phyloP scores from a whole-genome alignment of 1,140 invertebrate genomes.

The Centruroides sculpturatus region DNA sequence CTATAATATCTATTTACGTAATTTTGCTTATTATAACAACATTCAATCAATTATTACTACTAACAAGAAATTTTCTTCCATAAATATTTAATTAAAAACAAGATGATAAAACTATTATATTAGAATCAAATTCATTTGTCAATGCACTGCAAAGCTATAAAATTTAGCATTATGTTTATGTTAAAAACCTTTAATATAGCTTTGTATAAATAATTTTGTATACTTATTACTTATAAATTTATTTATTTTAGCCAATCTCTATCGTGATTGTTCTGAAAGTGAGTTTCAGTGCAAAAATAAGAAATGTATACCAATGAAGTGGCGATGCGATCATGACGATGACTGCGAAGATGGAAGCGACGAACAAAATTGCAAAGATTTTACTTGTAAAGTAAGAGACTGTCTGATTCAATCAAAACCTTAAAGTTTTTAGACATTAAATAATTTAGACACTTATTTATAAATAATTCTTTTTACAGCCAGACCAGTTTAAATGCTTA shows the following conservation, averaged over 20 bases:
- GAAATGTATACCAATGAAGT: constrained; percentile 67
- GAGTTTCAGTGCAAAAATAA: constrained; percentile 85
- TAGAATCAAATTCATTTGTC: too few species aligned
- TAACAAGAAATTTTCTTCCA: too few species aligned
- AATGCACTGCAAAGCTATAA: too few species aligned
- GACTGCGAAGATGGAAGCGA: constrained; percentile 40
- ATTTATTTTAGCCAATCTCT: constrained; percentile 39
- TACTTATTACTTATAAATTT: not conserved
- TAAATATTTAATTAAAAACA: too few species aligned
- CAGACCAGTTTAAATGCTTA: constrained; percentile 77
- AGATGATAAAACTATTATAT: too few species aligned
- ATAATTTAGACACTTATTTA: too few species aligned
- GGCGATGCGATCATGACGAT: constrained; percentile 39
- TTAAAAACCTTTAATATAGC: too few species aligned
- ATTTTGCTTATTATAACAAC: too few species aligned
- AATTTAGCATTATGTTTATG: too few species aligned
- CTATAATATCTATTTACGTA: too few species aligned
- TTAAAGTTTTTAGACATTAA: not conserved
- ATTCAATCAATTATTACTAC: too few species aligned
- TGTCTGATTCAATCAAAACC: constrained; percentile 2
- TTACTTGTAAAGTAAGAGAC: constrained; percentile 49
- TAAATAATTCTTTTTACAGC: constrained; percentile 23
- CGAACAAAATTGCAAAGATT: constrained; percentile 38
- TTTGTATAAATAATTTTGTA: too few species aligned
- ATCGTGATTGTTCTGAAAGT: constrained; percentile 83